phyloP scores from a whole-genome alignment of 2,888 invertebrate species.

The Hirtodrosophila confusa region DNA sequence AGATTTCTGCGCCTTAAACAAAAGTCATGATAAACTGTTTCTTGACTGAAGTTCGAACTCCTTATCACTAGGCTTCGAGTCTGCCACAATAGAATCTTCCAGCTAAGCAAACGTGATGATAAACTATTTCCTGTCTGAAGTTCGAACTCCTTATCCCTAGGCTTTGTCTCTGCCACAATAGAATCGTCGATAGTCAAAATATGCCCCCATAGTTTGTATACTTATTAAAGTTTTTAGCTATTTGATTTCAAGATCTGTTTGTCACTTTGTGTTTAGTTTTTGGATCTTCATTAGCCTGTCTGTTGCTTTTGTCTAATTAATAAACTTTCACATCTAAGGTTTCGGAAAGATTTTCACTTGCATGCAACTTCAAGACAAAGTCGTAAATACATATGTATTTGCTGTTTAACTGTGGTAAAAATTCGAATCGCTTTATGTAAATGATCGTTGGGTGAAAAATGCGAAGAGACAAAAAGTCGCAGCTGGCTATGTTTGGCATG shows the following conservation, averaged over 20 bases:
- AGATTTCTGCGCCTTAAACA: no score
- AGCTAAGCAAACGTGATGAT: no score
- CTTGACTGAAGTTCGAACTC: no score
- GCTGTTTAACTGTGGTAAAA: slow-evolving; percentile 14
- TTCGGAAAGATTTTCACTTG: slow-evolving; percentile 68
- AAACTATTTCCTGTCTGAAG: no score
- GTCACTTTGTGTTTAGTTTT: slow-evolving; percentile 5
- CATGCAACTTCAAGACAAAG: slow-evolving; percentile 34
- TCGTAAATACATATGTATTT: slow-evolving; percentile 13
- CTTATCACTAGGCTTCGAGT: no score
- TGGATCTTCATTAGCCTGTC: slow-evolving; percentile 2
- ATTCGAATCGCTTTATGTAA: slow-evolving; percentile 70
- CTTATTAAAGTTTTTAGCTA: no score
- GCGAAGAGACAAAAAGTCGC: slow-evolving; percentile 7
- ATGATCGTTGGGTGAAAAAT: slow-evolving; percentile 46
- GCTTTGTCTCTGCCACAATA: no score
- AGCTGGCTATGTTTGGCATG: slow-evolving; percentile 7
- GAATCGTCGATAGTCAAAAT: no score
- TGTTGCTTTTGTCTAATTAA: slow-evolving; percentile 63
- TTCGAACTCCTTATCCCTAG: no score
- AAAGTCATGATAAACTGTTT: no score
- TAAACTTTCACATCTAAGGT: slow-evolving; percentile 71
- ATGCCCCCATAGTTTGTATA: no score
- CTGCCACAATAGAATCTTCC: no score
- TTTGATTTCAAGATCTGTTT: neutral